Conservation (phyloP, 2,888 invertebrate species). For the Iselma pallidipennis region DNA sequence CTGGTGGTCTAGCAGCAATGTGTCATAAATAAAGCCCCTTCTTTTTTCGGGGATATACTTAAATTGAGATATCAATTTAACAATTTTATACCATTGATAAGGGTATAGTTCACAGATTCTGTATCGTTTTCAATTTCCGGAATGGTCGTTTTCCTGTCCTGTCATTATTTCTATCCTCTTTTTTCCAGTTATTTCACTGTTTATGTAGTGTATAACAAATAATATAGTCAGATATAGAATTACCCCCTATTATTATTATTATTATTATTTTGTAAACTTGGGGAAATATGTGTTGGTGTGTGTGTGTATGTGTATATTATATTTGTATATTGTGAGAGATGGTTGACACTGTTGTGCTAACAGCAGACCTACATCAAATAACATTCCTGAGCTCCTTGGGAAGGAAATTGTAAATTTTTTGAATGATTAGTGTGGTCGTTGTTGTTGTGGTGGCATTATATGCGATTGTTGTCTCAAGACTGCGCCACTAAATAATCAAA, state of each 20-base stretch:
- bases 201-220: no score
- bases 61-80: no score
- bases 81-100: no score
- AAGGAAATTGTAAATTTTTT: constrained; percentile 18
- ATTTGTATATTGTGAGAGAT: constrained; percentile 11
- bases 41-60: not conserved
- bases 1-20: no score
- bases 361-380: constrained; percentile 10
- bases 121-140: not conserved
- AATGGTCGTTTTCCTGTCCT: not conserved
- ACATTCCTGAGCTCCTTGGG: constrained; percentile 5
- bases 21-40: no score
- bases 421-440: constrained; percentile 14
- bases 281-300: not conserved
- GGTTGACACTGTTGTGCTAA: constrained; percentile 28
- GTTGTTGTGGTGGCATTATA: not conserved
- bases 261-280: not conserved
- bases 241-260: not conserved
- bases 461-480: not conserved
- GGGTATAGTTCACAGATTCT: no score
- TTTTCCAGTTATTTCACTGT: not conserved
- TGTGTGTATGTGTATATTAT: not conserved
- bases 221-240: not conserved
- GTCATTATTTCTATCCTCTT: not conserved
- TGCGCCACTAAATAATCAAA: no score